Evolutionary conservation across 1,140 invertebrate species (phyloP).

Genomic region (Plectrocnemia conspersa): DNA sequence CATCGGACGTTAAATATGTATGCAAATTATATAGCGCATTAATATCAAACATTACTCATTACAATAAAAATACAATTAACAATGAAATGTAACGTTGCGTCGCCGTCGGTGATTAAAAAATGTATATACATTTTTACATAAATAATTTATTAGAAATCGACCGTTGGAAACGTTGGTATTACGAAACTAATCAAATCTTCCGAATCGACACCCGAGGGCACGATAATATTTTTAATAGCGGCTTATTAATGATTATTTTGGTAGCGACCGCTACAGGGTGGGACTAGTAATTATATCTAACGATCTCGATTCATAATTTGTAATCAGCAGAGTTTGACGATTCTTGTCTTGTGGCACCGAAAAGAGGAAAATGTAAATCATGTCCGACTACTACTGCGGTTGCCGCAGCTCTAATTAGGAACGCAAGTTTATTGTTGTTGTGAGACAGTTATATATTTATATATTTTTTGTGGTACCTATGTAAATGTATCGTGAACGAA

Average conservation of each 20-base stretch:
- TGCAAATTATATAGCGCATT: conserved; percentile 24
- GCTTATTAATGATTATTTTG: conserved; percentile 26
- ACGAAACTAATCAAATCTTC: conserved; percentile 19
- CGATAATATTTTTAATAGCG: conserved; percentile 9
- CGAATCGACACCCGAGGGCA: conserved; percentile 17
- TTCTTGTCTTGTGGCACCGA: conserved; percentile 21
- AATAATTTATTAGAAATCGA: conserved; percentile 14
- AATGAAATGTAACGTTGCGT: conserved; percentile 22
- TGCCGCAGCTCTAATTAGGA: conserved; percentile 4
- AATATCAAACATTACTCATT: conserved; percentile 9
- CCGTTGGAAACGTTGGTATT: conserved; percentile 13
- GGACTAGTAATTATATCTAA: conserved; percentile 29
- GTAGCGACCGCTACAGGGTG: background rate
- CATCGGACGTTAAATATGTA: conserved; percentile 7
- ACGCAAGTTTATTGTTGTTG: no score
- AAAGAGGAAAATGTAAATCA: conserved; percentile 25
- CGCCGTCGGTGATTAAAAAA: conserved; percentile 22
- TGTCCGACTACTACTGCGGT: background rate
- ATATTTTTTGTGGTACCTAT: no score
- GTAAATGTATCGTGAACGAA: no score
- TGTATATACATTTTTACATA: conserved; percentile 13
- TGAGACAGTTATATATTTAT: no score
- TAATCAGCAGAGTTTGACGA: conserved; percentile 32
- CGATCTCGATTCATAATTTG: conserved; percentile 31
- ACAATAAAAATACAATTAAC: conserved; percentile 26